Evolutionary conservation across 2,888 invertebrate genomes (phyloP).

Genomic region (Laspeyria flexula): DNA sequence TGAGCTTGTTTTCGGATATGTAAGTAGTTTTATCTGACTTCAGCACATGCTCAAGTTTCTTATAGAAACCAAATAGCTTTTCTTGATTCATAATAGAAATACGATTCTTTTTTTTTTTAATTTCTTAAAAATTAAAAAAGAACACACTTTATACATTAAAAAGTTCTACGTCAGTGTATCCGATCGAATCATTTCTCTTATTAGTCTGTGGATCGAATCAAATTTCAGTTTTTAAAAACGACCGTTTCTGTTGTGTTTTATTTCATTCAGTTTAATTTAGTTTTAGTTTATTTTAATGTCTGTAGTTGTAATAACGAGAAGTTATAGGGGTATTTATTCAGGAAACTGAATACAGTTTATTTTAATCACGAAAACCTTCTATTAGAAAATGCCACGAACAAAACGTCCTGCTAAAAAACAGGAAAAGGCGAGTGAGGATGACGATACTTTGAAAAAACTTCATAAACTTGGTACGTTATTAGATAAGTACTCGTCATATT

Average conservation of each 20-base stretch:
- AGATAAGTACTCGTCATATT: no score
- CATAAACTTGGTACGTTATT: conserved; percentile 67
- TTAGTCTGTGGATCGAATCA: background rate
- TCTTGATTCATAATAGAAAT: no score
- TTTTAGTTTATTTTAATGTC: conserved; percentile 8
- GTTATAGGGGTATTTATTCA: no score
- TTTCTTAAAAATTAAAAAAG: no score
- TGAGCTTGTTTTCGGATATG: no score
- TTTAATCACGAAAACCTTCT: conserved; percentile 9
- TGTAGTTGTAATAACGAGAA: background rate
- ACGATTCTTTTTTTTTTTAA: no score
- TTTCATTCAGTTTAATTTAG: conserved; percentile 23
- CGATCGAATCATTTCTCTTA: background rate
- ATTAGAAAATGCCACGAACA: conserved; percentile 73
- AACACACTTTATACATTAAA: no score
- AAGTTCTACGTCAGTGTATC: background rate
- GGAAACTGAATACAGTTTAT: no score
- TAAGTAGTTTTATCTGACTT: no score
- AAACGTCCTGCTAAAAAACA: conserved; percentile 70
- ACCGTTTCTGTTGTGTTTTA: conserved; percentile 54
- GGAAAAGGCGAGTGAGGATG: conserved; percentile 61
- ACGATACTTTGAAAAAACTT: conserved; percentile 66
- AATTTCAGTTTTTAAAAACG: conserved; percentile 46
- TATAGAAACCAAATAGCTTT: no score
- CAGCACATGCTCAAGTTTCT: no score